Evolutionary conservation across 2,113 vertebrate species (phyloP).

Genomic region (Desmodus rotundus): DNA sequence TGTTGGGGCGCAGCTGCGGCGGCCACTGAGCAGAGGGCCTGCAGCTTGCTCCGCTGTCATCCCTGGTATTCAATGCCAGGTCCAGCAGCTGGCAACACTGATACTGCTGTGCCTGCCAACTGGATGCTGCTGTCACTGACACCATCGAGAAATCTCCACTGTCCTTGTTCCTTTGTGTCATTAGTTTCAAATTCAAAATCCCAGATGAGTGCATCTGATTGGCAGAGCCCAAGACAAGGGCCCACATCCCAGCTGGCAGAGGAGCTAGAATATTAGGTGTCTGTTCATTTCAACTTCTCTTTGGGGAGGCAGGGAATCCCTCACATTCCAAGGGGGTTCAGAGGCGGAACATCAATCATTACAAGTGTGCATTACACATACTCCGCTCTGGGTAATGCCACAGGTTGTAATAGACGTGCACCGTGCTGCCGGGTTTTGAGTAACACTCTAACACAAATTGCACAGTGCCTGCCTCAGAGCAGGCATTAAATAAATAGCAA

Average conservation of each 20-base stretch:
- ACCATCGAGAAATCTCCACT: slow-evolving; percentile 42
- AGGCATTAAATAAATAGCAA: neutral
- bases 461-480: neutral
- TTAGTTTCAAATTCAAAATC: slow-evolving; percentile 66
- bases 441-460: neutral
- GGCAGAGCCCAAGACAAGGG: slow-evolving; percentile 43
- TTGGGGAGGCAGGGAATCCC: neutral
- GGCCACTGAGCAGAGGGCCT: neutral
- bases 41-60: neutral
- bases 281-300: neutral
- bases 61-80: neutral
- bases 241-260: slow-evolving; percentile 25
- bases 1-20: neutral
- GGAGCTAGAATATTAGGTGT: neutral
- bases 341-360: neutral
- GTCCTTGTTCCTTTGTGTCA: slow-evolving; percentile 61
- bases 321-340: neutral
- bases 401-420: neutral
- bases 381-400: neutral
- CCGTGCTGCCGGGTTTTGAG: neutral
- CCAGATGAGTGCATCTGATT: slow-evolving; percentile 63
- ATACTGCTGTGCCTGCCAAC: slow-evolving; percentile 41
- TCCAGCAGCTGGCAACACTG: slow-evolving; percentile 22
- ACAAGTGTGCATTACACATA: neutral
- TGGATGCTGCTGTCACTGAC: slow-evolving; percentile 32